Evolutionary conservation across 2,113 vertebrate species (phyloP).

Genomic region (Camelus bactrianus): DNA sequence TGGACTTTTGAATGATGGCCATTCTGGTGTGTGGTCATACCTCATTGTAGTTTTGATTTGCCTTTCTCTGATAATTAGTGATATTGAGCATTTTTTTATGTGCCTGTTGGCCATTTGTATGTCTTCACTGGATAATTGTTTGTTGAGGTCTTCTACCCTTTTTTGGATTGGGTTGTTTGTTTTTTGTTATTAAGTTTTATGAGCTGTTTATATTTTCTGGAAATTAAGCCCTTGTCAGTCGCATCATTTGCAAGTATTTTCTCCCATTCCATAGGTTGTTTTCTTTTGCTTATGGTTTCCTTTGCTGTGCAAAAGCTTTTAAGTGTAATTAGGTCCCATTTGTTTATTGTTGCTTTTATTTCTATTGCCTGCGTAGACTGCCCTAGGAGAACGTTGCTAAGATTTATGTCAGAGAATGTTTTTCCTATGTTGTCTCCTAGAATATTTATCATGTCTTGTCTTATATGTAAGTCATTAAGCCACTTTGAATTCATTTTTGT

Average conservation of each 20-base stretch:
- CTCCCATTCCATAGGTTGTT: not conserved
- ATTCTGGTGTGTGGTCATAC: not conserved
- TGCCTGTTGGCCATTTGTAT: not conserved
- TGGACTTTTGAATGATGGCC: not conserved
- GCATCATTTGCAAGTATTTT: not conserved
- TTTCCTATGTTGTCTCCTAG: too few species aligned
- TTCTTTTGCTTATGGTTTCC: not conserved
- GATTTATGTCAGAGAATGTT: too few species aligned
- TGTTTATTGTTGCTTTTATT: not conserved
- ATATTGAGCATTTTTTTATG: not conserved
- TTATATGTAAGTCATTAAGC: too few species aligned
- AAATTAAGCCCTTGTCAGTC: not conserved
- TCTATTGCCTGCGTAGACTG: too few species aligned
- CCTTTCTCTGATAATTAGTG: not conserved
- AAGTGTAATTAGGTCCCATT: not conserved
- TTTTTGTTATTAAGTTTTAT: not conserved
- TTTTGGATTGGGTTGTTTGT: not conserved
- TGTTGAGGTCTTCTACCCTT: not conserved
- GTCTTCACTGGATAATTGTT: not conserved
- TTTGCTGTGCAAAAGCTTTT: not conserved
- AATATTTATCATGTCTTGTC: too few species aligned
- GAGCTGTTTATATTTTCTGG: not conserved
- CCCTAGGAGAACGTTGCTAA: too few species aligned
- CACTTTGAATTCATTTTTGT: not conserved
- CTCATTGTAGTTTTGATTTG: not conserved